Evolutionary conservation across 2,888 invertebrate genomes (phyloP), one percentile per base, ranked within the genome.

Genomic region (Notocelia uddmanniana): DNA sequence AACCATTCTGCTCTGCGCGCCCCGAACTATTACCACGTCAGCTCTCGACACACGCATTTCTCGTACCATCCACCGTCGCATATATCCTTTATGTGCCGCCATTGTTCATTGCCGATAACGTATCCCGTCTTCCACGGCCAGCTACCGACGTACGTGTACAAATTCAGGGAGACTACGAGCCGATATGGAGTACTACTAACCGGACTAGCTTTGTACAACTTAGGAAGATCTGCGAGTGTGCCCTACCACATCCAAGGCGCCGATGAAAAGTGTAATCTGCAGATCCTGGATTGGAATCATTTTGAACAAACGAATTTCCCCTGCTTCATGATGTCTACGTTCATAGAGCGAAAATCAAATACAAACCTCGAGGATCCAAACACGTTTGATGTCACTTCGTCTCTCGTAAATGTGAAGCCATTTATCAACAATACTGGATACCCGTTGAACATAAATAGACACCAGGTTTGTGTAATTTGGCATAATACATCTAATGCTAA

Each of bases 321-420:
- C 3, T 93, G 93, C 76, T 88, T 91, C 64, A 85, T 92, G 79
- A 86, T 93, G 84, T 92, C 93, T 0, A 88, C 91, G 0, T 92
- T 92, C 73, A 80, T 90, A 74, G 82, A 85, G n/a, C 77, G 84
- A 6, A 77, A 81, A 0, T 77, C 78, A 3, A 77, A 82, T 15
- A 79, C 84, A 11, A 75, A 76, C 10, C 63, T 78, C 15, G 79
- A 82, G 0, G 82, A 82, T 50, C 73, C 85, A 0, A 77, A 81
- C 31, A 76, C 85, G 26, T 79, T 92, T 69, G 89, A 92, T 68
- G 89, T 92, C 73, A 83, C 88, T 6, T 85, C 89, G 3, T 80
- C 89, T 1, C 83, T 84, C 58, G 83, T 89, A 31, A 82, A 89
- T 66, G 85, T 90, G 8, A 85, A 83, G 73, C 81, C 87, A n/a